A percentile compares a stretch with the other conserved stretches of the same genome.
Evolutionary conservation across 2,797 vertebrate species (phyloP).

Genomic region (Tragelaphus oryx): DNA sequence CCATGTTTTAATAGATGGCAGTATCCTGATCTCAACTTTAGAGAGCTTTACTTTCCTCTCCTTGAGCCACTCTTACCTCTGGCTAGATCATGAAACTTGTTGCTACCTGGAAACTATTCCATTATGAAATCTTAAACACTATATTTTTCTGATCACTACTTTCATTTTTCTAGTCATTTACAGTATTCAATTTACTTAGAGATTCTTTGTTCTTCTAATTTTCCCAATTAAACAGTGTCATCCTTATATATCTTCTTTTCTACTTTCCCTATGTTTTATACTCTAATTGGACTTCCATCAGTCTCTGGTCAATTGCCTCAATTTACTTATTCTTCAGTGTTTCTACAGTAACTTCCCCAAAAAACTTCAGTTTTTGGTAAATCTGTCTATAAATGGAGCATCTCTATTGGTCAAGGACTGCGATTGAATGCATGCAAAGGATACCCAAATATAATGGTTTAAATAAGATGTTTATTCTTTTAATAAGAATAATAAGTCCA

Average conservation of each 20-base stretch:
- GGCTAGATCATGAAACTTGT: neutral
- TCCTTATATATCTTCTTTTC: neutral
- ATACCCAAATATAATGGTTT: neutral
- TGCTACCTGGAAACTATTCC: neutral
- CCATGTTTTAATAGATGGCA: neutral
- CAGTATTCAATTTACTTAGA: neutral
- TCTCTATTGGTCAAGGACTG: neutral
- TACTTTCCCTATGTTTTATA: neutral
- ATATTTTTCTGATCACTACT: neutral
- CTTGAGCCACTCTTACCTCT: neutral
- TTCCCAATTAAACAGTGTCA: neutral
- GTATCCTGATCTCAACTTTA: neutral
- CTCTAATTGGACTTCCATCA: neutral
- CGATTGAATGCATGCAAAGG: neutral
- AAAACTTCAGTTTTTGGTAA: neutral
- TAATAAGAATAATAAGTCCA: neutral
- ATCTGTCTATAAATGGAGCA: neutral
- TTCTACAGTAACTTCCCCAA: neutral
- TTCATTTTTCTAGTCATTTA: neutral
- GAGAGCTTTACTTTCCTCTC: neutral
- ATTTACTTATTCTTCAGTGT: neutral
- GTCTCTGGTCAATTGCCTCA: neutral
- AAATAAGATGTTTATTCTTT: neutral
- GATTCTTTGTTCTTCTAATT: neutral
- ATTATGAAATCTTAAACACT: neutral